A percentile compares a stretch with the other conserved stretches of the same genome.
Conservation (phyloP, 2,888 invertebrate species). For the Trilocha varians region DNA sequence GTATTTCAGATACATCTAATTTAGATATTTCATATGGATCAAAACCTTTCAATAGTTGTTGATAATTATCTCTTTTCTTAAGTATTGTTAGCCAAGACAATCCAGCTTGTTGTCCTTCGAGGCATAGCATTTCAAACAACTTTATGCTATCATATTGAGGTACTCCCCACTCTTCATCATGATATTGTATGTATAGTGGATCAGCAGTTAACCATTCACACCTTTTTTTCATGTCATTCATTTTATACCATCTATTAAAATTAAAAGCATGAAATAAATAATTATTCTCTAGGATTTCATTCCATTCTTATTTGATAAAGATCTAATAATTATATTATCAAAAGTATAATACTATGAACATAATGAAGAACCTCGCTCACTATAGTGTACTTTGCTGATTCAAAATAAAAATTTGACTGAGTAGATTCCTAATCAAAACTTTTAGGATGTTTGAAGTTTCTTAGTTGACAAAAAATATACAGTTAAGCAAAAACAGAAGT, state of each 20-base stretch:
- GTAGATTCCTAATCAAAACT: no score
- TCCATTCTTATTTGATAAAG: no score
- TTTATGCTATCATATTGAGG: slow-evolving; percentile 34
- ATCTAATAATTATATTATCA: no score
- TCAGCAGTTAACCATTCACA: slow-evolving; percentile 52
- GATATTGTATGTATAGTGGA: slow-evolving; percentile 47
- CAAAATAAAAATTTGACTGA: no score
- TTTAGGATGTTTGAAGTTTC: no score
- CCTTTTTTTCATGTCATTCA: slow-evolving; percentile 13
- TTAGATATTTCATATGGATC: slow-evolving; percentile 36
- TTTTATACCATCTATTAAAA: neutral
- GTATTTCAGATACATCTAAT: slow-evolving; percentile 28
- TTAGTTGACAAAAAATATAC: no score
- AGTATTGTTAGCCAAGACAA: slow-evolving; percentile 57
- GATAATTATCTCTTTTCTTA: slow-evolving; percentile 50
- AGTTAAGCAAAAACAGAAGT: no score
- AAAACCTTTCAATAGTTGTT: slow-evolving; percentile 39
- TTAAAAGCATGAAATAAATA: no score
- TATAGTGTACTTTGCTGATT: no score
- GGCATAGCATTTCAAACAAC: slow-evolving; percentile 58
- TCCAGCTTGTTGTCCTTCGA: slow-evolving; percentile 64
- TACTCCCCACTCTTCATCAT: slow-evolving; percentile 60
- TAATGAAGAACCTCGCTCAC: no score
- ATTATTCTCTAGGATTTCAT: no score
- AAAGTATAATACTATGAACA: no score